Evolutionary conservation across 2,113 vertebrate species (phyloP), one percentile per base, ranked within the genome.

Genomic region (Cyanoliseus patagonus): DNA sequence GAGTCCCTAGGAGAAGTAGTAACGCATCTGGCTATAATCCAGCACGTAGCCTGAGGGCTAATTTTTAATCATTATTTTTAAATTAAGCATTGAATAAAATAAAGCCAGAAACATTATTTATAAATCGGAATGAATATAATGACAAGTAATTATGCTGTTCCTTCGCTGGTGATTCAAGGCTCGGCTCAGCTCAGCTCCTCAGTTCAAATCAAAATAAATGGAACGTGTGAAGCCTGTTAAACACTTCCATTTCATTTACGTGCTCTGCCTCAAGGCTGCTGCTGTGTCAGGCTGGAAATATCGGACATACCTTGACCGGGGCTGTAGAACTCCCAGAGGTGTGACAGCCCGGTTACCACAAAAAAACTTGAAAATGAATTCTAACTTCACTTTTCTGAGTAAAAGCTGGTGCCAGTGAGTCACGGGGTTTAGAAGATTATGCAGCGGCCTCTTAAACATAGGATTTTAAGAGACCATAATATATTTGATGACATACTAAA

Each of bases 51-150:
- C 83, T 74, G 51, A 94, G n/a, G 95, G 88, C 90, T 94, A 86
- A 90, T 96, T 95, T 95, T 96, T 94, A 92, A 94, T 93, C 24
- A 94, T 95, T 83, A 90, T 95, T 96, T 96, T 92, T 13, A 77
- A 96, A 94, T 94, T 84, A 95, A 92, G 72, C 86, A 69, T 59
- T 85, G 92, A 73, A 86, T 91, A 95, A 96, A 91, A 93, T 46
- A 94, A 95, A 96, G 77, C 52, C 92, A 92, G 77, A 95, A 93
- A 91, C 91, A 85, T 89, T 94, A 93, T 96, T 97, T 94, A 85
- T 69, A 94, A 91, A 77, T 93, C 69, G 42, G 86, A 89, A 82
- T 64, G 28, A 92, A 96, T 91, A 73, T 82, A 94, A 94, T 86
- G 92, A 79, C 86, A 79, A 95, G 81, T 57, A 92, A 94, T 92